Base-by-base conservation (phyloP, 37 sponge, comb jelly and placozoan species). In the Crambe crambe region DNA sequence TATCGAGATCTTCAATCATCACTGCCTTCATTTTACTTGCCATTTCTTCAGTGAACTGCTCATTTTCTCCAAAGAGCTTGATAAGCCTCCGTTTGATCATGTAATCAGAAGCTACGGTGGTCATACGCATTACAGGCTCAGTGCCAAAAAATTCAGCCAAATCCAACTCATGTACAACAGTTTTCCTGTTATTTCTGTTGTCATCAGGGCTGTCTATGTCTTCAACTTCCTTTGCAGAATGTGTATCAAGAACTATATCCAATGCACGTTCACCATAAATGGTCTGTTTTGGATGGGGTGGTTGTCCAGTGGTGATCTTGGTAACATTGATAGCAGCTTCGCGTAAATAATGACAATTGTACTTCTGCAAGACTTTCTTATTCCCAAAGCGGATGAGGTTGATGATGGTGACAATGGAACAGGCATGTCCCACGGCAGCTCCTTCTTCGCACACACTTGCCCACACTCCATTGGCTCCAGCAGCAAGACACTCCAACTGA, bases 401-500 rank as follows among this genome's bases (percentile, higher is more conserved):
- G 95, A 89, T 54, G 82, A 84, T 9, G 95, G 91, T n/a, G n/a
- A n/a, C n/a, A n/a, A n/a, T n/a, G n/a, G n/a, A n/a, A n/a, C n/a
- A n/a, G n/a, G n/a, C n/a, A 58, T 94, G 95, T 0, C 95, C 95
- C 66, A 95, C 4, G 18, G 92, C 95, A 42, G 95, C 95, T 42
- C 95, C 95, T 77, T 95, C 95, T 20, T 81, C 89, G 39, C 91
- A 95, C 42, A 95, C 9, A 57, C 89, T 88, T 35, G 86, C 85
- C 95, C 95, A 95, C 8, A 95, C 86, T 26, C 95, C 95, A 58
- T 91, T 77, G 1, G 92, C 95, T 43, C 95, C 95, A 41, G 56
- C 73, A 41, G 74, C 65, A 21, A 95, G 84, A 67, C 91, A 90
- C 20, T 83, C 89, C 44, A 95, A 78, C 61, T 83, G 85, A 0